Evolutionary conservation across 2,888 invertebrate species (phyloP), one percentile per base, ranked within the genome.

Genomic region (Celastrina argiolus): DNA sequence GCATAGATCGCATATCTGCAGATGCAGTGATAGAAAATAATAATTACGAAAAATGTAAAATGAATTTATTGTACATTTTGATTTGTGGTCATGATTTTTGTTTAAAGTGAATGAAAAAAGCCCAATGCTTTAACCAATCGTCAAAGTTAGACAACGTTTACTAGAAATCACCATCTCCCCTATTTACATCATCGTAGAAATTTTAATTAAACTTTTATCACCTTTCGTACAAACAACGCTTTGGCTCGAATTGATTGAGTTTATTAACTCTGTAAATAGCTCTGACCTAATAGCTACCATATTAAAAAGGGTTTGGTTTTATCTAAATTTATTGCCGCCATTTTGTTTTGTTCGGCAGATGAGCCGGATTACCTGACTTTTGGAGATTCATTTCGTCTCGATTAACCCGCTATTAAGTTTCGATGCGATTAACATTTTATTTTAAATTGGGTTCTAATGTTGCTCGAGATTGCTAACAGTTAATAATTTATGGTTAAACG

Each of bases 261-360:
- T 61, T 61, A 61, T 61, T 61, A 61, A 61, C 36, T 61, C 61
- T 61, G 61, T 61, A 61, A 61, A 61, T 61, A 61, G 39, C 61
- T 36, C 61, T 61, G 12, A 61, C 39, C 61, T 61, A 70, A 71
- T 71, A 70, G 71, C 69, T 69, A 69, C 71, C 70, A 70, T 71
- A 71, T 71, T 71, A 70, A 71, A 71, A 71, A 71, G 71, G 70
- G 68, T 70, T 59, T 69, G 70, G 71, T 69, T 68, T 70, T 71
- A 71, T 70, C 70, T 65, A 63, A 71, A 71, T 71, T 70, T 70
- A 71, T 71, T 65, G 69, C 68, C 8, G 64, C 70, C 70, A 79
- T 78, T 83, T 79, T 77, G 78, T 83, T 86, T 87, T 86, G 66
- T 84, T 36, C 61, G 61, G 14, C 61, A 39, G 61, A 61, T 34